Conservation (phyloP, 2,888 invertebrate genomes). For the Crossocerus cetratus region DNA sequence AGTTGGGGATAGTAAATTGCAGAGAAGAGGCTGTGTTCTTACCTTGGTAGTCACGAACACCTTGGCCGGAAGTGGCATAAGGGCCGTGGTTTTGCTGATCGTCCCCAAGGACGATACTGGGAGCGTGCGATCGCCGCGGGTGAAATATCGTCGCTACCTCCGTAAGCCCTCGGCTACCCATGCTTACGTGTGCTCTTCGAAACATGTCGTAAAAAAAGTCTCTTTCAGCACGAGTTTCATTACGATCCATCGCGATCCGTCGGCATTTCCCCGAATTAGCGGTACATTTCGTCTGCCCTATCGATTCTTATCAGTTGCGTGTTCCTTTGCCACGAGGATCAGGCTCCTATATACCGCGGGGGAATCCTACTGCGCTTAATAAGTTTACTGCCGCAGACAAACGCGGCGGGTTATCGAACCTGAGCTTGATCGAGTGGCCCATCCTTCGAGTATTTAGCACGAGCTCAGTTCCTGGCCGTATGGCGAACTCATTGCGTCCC, state of each 20-base stretch:
- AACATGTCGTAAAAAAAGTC: constrained; percentile 42
- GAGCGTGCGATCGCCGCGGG: constrained; percentile 70
- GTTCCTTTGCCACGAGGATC: not conserved
- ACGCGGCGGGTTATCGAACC: no score
- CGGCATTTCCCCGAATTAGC: not conserved
- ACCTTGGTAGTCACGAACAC: constrained; percentile 64
- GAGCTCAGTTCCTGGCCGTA: not conserved
- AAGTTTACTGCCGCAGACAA: no score
- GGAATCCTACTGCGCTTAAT: no score
- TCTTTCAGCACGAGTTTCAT: constrained; percentile 18
- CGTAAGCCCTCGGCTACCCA: constrained; percentile 70
- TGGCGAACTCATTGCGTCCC: not conserved
- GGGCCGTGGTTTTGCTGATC: constrained; percentile 64
- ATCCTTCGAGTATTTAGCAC: no score
- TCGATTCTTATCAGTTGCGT: not conserved
- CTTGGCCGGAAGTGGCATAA: constrained; percentile 63
- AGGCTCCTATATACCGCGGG: no score
- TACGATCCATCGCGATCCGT: no score
- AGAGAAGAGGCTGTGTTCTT: constrained; percentile 1
- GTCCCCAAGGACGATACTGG: constrained; percentile 68
- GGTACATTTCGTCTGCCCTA: no score
- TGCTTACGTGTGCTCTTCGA: constrained; percentile 57
- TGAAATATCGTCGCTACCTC: constrained; percentile 75
- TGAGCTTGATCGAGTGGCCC: no score
- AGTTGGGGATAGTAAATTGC: not conserved